Percentiles rank a stretch among this genome's conserved stretches.
Evolutionary conservation across 2,888 invertebrate genomes (phyloP).

Genomic region (Plutella xylostella): DNA sequence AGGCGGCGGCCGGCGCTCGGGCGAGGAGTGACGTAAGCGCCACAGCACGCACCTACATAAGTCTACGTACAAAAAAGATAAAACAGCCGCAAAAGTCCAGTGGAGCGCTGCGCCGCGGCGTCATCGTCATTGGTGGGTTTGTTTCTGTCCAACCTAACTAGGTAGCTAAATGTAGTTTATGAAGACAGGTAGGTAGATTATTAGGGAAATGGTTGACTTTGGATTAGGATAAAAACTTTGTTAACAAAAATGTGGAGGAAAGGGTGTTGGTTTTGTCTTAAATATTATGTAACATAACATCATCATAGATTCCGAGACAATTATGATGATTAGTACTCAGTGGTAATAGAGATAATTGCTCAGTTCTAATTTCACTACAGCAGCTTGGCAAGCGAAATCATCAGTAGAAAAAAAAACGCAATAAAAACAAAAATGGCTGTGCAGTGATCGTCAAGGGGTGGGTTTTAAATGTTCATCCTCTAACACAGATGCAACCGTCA

Average conservation of each 20-base stretch:
- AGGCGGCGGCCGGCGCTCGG: background rate
- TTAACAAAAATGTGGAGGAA: no score
- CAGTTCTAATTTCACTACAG: background rate
- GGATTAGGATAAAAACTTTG: no score
- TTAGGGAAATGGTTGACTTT: no score
- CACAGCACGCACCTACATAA: conserved; percentile 7
- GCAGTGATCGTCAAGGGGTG: conserved; percentile 58
- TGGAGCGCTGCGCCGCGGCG: conserved; percentile 10
- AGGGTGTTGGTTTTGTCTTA: no score
- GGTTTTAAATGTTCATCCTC: conserved; percentile 64
- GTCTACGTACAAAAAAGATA: conserved; percentile 12
- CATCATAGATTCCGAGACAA: no score
- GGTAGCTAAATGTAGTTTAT: no score
- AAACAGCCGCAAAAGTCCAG: conserved; percentile 14
- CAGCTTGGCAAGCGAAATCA: conserved; percentile 4
- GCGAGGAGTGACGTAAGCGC: conserved; percentile 3
- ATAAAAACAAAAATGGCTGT: conserved; percentile 49
- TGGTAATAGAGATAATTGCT: background rate
- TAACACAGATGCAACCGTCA: conserved; percentile 65
- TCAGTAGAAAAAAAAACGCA: conserved; percentile 25
- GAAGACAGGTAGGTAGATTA: no score
- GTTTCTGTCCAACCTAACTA: no score
- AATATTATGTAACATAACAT: no score
- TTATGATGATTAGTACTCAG: no score
- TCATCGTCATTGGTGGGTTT: conserved; percentile 1